Conservation (phyloP, 2,888 invertebrate species). For the Nephrotoma appendiculata region DNA sequence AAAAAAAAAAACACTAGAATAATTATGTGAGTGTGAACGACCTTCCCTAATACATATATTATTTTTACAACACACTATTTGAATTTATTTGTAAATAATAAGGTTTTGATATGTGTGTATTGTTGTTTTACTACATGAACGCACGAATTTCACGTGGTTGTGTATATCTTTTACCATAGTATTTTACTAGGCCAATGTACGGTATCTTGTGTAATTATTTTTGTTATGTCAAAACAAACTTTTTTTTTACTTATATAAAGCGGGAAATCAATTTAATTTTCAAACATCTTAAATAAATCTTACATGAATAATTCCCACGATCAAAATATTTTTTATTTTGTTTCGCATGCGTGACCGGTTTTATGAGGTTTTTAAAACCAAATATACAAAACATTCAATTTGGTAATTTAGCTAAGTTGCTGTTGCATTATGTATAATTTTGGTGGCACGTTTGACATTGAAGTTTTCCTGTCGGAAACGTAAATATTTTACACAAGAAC, state of each 20-base stretch:
- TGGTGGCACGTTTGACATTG: not conserved
- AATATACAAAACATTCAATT: not conserved
- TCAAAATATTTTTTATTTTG: not conserved
- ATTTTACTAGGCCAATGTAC: not conserved
- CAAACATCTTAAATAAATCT: not conserved
- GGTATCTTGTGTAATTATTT: not conserved
- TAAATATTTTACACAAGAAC: too few species aligned
- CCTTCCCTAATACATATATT: conserved; percentile 1
- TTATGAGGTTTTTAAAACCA: not conserved
- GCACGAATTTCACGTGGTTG: not conserved
- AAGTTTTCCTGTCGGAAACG: too few species aligned
- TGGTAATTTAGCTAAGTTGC: not conserved
- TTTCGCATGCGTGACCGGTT: not conserved
- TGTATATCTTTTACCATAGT: not conserved
- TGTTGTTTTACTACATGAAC: not conserved
- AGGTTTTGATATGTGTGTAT: not conserved
- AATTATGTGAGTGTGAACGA: conserved; percentile 1
- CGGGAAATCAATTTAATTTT: not conserved
- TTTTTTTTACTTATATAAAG: not conserved
- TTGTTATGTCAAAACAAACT: not conserved
- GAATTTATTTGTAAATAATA: not conserved
- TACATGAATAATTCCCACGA: not conserved
- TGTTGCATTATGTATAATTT: not conserved
- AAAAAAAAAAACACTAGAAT: not conserved
- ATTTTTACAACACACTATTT: not conserved